phyloP scores from a whole-genome alignment of 2,113 vertebrate genomes.

The Leucopsar rothschildi region DNA sequence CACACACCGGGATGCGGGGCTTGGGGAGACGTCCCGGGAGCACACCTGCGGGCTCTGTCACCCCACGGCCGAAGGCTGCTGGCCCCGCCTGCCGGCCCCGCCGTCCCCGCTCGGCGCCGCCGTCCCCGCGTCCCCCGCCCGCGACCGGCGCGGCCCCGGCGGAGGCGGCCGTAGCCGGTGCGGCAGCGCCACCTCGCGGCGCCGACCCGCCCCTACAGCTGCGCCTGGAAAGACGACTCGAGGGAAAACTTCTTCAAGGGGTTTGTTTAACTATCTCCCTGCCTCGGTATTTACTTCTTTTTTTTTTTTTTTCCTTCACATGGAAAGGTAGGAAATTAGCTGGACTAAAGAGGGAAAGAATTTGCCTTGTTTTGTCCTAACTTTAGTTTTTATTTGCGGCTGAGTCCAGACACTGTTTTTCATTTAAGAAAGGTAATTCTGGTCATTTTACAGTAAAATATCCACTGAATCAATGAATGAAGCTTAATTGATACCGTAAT shows the following conservation, averaged over 20 bases:
- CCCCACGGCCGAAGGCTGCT: background rate
- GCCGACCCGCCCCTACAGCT: rapidly evolving
- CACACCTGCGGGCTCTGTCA: rapidly evolving
- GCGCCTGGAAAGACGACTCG: rapidly evolving
- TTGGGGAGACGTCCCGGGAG: too few relatives aligned
- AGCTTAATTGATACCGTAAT: background rate
- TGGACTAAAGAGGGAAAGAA: background rate
- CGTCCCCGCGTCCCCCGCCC: background rate
- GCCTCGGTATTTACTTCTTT: background rate
- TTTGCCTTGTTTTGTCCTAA: background rate
- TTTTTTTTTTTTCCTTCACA: rapidly evolving
- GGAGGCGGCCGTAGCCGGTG: background rate
- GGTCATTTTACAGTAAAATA: background rate
- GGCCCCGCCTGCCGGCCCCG: background rate
- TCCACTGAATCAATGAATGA: background rate
- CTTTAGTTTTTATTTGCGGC: background rate
- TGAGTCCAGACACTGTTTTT: background rate
- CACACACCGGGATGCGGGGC: background rate
- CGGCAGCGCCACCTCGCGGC: conserved; percentile 14
- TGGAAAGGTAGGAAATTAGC: background rate
- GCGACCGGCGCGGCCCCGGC: background rate
- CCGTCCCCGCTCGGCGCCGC: background rate
- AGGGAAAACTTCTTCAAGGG: rapidly evolving
- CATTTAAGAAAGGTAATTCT: background rate
- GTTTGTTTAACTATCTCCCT: rapidly evolving